Conservation (phyloP, 2,888 invertebrate genomes). For the Tetramorium bicarinatum region DNA sequence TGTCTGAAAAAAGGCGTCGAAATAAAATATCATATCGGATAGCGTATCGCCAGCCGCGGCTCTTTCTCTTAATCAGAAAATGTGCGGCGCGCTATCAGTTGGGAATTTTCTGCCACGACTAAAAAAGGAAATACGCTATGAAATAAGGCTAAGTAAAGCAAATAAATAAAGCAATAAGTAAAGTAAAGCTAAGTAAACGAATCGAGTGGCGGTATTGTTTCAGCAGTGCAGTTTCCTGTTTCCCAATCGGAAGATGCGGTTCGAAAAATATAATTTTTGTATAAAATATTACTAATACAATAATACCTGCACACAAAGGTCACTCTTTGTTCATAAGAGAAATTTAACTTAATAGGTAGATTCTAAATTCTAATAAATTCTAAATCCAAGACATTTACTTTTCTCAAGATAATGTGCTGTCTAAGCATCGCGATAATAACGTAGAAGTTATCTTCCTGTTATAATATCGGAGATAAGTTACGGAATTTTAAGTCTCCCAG, state of each 20-base stretch:
- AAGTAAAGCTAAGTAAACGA: constrained; percentile 40
- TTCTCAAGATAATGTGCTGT: neutral
- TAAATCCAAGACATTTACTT: neutral
- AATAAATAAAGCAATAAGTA: constrained; percentile 43
- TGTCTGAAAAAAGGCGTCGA: constrained; percentile 47
- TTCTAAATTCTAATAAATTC: neutral
- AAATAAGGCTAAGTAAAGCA: constrained; percentile 22
- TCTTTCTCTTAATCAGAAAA: constrained; percentile 50
- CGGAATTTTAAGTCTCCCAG: constrained; percentile 2
- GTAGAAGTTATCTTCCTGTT: neutral
- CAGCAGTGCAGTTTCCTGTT: constrained; percentile 7
- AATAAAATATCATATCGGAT: constrained; percentile 51
- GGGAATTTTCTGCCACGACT: constrained; percentile 18
- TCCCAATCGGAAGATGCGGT: neutral
- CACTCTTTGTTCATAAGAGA: neutral
- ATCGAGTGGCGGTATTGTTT: constrained; percentile 20
- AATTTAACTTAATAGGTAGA: neutral
- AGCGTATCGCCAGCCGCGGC: neutral
- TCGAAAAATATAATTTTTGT: constrained; percentile 18
- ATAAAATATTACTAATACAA: constrained; percentile 3
- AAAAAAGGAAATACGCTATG: constrained; percentile 8
- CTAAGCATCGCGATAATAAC: neutral
- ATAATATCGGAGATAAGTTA: neutral
- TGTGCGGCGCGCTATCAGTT: constrained; percentile 24
- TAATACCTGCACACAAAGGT: neutral